Evolutionary conservation across 2,113 vertebrate genomes (phyloP), one percentile per base, ranked within the genome.

Genomic region (Triplophysa dalaica): DNA sequence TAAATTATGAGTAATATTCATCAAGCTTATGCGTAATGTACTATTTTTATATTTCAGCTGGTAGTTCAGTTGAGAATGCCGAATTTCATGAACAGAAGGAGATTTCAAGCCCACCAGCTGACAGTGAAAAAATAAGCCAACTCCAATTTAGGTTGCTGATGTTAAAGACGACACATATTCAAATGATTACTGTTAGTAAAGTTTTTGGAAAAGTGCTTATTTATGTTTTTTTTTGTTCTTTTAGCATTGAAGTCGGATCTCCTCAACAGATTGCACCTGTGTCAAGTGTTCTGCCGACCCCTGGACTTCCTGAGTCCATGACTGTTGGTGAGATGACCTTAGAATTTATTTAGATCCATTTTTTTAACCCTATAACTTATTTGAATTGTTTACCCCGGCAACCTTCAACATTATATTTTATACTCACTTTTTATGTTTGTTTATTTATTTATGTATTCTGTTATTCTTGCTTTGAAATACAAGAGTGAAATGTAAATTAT

Each of bases 261-360:
- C 87, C 93, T 19, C 66, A 73, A 22, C 92, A 89, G 66, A 82
- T 84, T 68, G 88, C 90, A 38, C 78, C 93, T 1, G 87, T 94
- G 70, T 92, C 83, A 84, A 89, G 43, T 68, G 73, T 87, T 43
- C 84, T 95, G 85, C 93, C 94, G 70, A 87, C 94, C 70, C 81
- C 94, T 60, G 88, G 88, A 1, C 89, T 95, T 80, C 94, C 96
- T 2, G 97, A 98, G 87, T 94, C 95, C 24, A 99, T 99, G 97
- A 98, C 95, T 54, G 89, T 96, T 65, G 94, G 97, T 99, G 90
- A 95, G 97, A 96, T 82, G 8, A 52, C 17, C 8, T 38, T 8
- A 48, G 11, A 29, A 24, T 61, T 16, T 45, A 19, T 6, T 13
- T 10, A 43, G 63, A 66, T 41, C 0, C 62, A 29, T 63, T 7